These are phyloP conservation scores for Gryllus bimaculatus DNA, from an alignment of 1,140 invertebrate species.

Conservation along the genomic window DNA sequence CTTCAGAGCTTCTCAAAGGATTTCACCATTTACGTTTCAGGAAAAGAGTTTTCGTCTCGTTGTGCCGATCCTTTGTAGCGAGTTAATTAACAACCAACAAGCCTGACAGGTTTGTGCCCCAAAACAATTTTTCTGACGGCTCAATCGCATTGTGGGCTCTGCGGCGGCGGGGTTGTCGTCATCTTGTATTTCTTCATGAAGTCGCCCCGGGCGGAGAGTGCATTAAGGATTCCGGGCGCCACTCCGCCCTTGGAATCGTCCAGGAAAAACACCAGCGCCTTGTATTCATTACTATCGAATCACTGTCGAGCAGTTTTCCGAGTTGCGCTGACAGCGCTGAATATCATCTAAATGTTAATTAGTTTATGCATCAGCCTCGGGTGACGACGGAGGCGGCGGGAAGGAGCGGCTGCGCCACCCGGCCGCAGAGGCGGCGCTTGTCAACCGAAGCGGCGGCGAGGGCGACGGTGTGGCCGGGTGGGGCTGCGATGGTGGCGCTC, in stretches of 20 bases:
- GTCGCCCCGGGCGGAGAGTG: no score
- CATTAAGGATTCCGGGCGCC: no score
- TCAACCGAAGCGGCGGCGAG: not conserved
- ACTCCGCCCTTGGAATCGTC: no score
- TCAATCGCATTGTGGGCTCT: not conserved
- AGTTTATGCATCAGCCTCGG: not conserved
- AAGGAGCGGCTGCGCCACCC: not conserved
- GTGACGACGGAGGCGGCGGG: not conserved
- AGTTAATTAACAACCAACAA: not conserved
- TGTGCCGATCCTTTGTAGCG: not conserved
- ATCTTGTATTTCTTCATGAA: no score
- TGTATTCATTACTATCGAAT: no score
- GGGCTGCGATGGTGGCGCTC: no score
- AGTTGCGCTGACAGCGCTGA: not conserved
- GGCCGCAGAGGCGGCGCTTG: not conserved
- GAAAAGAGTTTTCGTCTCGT: not conserved
- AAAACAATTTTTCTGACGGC: not conserved
- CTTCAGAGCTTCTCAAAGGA: not conserved
- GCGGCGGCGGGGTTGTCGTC: no score
- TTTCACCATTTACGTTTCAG: not conserved
- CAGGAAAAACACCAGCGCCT: no score
- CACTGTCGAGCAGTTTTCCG: no score
- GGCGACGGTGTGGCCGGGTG: no score
- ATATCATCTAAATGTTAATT: not conserved
- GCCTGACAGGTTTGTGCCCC: not conserved